phyloP scores from a whole-genome alignment of 2,797 vertebrate species.

The Pteronotus mesoamericanus region DNA sequence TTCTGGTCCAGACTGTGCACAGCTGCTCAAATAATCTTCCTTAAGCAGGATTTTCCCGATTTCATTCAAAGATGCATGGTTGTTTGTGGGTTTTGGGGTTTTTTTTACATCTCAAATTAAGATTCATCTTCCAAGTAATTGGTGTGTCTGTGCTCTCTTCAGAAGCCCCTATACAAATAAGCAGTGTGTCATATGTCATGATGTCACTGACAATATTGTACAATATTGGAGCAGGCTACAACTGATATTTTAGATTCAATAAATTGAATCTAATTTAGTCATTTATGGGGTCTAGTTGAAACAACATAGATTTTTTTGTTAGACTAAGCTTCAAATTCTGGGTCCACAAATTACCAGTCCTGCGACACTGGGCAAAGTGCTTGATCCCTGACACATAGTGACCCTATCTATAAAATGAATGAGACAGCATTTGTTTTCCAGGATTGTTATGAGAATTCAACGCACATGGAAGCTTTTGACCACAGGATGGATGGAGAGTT shows the following conservation, averaged over 20 bases:
- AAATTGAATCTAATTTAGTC: neutral
- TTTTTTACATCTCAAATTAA: conserved; percentile 11
- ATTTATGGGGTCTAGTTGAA: neutral
- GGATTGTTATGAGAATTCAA: neutral
- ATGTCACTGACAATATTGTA: neutral
- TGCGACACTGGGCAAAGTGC: neutral
- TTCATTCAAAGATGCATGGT: neutral
- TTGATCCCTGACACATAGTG: neutral
- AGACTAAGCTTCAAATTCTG: neutral
- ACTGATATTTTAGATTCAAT: neutral
- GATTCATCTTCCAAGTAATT: neutral
- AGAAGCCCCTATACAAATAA: neutral
- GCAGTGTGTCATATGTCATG: neutral
- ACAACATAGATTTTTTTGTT: neutral
- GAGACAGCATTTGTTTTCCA: neutral
- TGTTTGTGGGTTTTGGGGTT: neutral
- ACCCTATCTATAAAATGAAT: neutral
- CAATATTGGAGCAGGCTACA: neutral
- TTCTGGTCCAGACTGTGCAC: neutral
- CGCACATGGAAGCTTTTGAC: neutral
- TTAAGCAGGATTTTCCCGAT: neutral
- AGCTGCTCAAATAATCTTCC: neutral
- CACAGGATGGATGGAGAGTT: neutral
- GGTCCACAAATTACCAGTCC: neutral
- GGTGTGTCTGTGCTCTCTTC: neutral